These are phyloP conservation scores for Bellardia bayeri DNA, from an alignment of 2,888 invertebrate genomes.

Conservation along the genomic window DNA sequence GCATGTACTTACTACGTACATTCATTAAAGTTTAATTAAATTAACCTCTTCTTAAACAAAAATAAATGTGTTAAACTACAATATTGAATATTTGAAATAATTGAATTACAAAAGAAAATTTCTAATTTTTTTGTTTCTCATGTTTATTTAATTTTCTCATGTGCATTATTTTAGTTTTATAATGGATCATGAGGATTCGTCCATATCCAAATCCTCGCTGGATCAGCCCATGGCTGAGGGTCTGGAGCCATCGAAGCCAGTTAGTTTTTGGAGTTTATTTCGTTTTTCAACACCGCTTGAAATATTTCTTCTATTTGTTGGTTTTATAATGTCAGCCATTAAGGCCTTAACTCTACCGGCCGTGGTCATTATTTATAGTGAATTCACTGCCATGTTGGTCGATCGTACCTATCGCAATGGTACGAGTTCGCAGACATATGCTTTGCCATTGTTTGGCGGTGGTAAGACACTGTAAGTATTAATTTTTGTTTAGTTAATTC, in stretches of 20 bases:
- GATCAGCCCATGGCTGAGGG: slow-evolving; percentile 78
- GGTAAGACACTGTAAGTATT: slow-evolving; percentile 86
- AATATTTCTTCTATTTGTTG: slow-evolving; percentile 85
- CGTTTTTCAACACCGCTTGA: slow-evolving; percentile 88
- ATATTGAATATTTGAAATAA: slow-evolving; percentile 56
- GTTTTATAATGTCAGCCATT: slow-evolving; percentile 86
- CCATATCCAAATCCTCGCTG: slow-evolving; percentile 77
- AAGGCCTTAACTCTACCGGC: slow-evolving; percentile 88
- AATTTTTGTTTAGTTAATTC: no score
- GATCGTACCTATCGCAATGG: slow-evolving; percentile 87
- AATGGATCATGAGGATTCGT: slow-evolving; percentile 80
- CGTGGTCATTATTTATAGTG: slow-evolving; percentile 89
- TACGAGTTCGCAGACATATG: slow-evolving; percentile 86
- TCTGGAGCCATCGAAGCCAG: slow-evolving; percentile 77
- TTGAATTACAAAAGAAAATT: slow-evolving; percentile 40
- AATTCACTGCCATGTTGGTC: slow-evolving; percentile 89
- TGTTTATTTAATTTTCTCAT: slow-evolving; percentile 6
- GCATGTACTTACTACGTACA: background rate
- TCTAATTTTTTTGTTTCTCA: background rate
- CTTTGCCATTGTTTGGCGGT: slow-evolving; percentile 87
- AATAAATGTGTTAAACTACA: slow-evolving; percentile 39
- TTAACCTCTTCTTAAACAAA: slow-evolving; percentile 60
- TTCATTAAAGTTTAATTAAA: slow-evolving; percentile 69
- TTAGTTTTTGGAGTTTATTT: slow-evolving; percentile 80
- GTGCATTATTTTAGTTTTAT: slow-evolving; percentile 10